Evolutionary conservation across 2,888 invertebrate species (phyloP).

Genomic region (Stegana nigrithorax): DNA sequence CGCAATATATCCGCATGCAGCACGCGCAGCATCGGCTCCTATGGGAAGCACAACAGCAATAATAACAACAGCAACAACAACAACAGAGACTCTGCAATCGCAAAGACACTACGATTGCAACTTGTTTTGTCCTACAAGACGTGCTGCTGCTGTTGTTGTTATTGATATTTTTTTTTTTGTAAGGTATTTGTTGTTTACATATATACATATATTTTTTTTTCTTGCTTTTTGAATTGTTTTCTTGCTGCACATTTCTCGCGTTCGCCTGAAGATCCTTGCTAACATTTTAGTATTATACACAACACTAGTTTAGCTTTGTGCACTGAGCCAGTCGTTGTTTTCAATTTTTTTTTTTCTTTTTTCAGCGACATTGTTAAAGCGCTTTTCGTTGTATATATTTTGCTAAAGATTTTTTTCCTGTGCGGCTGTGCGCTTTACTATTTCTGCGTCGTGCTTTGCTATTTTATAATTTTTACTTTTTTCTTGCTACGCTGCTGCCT

Average conservation of each 20-base stretch:
- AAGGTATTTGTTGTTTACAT: too few species aligned
- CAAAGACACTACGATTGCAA: too few species aligned
- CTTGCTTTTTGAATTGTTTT: neutral
- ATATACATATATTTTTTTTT: too few species aligned
- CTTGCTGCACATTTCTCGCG: neutral
- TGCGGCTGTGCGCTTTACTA: slow-evolving; percentile 7
- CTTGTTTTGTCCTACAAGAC: neutral
- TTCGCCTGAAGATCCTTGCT: neutral
- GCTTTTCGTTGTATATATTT: slow-evolving; percentile 26
- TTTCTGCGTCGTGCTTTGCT: slow-evolving; percentile 47
- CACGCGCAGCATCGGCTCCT: neutral
- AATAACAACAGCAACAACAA: neutral
- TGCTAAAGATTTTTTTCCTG: slow-evolving; percentile 15
- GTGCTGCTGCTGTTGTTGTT: neutral
- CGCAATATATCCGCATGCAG: neutral
- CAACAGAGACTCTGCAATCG: neutral
- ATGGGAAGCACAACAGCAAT: neutral
- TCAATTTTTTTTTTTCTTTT: neutral
- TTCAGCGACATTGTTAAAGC: slow-evolving; percentile 41
- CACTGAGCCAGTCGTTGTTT: neutral
- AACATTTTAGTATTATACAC: neutral
- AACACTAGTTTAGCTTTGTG: neutral
- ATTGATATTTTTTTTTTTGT: neutral
- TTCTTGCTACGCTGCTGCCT: neutral
- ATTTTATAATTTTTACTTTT: slow-evolving; percentile 59